Conservation (phyloP, 2,113 vertebrate species). For the Gymnocephalus cernua region DNA sequence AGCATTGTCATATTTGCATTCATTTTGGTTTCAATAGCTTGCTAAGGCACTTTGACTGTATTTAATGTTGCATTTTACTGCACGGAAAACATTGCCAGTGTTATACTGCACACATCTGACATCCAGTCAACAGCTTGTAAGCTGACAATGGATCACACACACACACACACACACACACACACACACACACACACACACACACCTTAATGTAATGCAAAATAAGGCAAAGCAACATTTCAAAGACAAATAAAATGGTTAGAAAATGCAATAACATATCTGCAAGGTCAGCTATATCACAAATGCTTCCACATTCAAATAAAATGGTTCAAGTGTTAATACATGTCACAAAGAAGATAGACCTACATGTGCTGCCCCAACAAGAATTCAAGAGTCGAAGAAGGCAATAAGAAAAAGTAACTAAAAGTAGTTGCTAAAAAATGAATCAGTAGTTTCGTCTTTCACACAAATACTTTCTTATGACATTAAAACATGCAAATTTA, state of each 20-base stretch:
- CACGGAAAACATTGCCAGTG: constrained; percentile 23
- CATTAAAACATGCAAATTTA: constrained; percentile 49
- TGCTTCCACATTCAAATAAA: constrained; percentile 34
- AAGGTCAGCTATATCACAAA: constrained; percentile 20
- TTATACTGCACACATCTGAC: constrained; percentile 33
- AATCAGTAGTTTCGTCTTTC: constrained; percentile 79
- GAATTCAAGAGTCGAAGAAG: constrained; percentile 27
- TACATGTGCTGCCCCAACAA: constrained; percentile 17
- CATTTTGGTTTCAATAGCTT: constrained; percentile 54
- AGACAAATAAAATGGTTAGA: constrained; percentile 29
- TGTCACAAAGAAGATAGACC: constrained; percentile 26
- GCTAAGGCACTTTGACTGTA: constrained; percentile 40
- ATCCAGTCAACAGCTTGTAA: background rate
- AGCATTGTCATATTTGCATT: constrained; percentile 25
- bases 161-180: background rate
- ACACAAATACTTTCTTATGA: constrained; percentile 52
- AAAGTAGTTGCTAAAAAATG: constrained; percentile 4
- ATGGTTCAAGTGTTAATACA: constrained; percentile 58
- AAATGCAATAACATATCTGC: constrained; percentile 32
- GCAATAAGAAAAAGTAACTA: constrained; percentile 23
- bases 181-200: background rate
- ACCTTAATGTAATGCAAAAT: constrained; percentile 24
- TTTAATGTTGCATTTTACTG: constrained; percentile 4
- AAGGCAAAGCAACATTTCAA: constrained; percentile 24
- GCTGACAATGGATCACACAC: background rate